phyloP scores from a whole-genome alignment of 2,888 invertebrate genomes.

The Pachliopta kotzebuea region DNA sequence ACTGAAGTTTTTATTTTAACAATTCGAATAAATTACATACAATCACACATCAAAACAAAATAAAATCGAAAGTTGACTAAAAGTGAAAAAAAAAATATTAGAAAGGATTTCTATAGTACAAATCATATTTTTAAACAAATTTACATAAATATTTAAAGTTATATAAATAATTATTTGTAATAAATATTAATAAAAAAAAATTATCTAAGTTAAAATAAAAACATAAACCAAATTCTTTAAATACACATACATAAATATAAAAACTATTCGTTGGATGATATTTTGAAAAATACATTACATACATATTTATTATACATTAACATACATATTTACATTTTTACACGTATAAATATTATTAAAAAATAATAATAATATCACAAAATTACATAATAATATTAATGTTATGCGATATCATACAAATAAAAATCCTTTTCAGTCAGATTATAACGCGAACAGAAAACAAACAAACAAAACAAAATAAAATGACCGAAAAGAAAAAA shows the following conservation, averaged over 20 bases:
- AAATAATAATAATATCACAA: slow-evolving; percentile 33
- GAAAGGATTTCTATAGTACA: slow-evolving; percentile 15
- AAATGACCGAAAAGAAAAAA: slow-evolving; percentile 63
- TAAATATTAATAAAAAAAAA: background rate
- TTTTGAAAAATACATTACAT: background rate
- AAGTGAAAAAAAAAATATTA: slow-evolving; percentile 2
- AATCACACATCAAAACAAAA: slow-evolving; percentile 10
- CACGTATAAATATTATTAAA: slow-evolving; percentile 15
- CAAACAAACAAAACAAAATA: slow-evolving; percentile 37
- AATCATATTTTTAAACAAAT: background rate
- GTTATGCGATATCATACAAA: slow-evolving; percentile 35
- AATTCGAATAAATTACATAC: slow-evolving; percentile 22
- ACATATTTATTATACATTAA: background rate
- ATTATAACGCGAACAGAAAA: slow-evolving; percentile 40
- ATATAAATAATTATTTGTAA: background rate
- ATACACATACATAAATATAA: slow-evolving; percentile 1
- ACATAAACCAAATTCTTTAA: slow-evolving; percentile 1
- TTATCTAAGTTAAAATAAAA: background rate
- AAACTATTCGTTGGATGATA: background rate
- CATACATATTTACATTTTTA: slow-evolving; percentile 2
- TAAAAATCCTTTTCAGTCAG: slow-evolving; percentile 61
- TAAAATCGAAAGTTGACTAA: background rate
- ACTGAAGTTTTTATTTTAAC: slow-evolving; percentile 18
- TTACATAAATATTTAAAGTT: too few species aligned
- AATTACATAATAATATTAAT: slow-evolving; percentile 34